A percentile compares a stretch with the other conserved stretches of the same genome.
These are phyloP conservation scores for Tenthredo amoena DNA, from an alignment of 2,888 invertebrate genomes.

Conservation along the genomic window DNA sequence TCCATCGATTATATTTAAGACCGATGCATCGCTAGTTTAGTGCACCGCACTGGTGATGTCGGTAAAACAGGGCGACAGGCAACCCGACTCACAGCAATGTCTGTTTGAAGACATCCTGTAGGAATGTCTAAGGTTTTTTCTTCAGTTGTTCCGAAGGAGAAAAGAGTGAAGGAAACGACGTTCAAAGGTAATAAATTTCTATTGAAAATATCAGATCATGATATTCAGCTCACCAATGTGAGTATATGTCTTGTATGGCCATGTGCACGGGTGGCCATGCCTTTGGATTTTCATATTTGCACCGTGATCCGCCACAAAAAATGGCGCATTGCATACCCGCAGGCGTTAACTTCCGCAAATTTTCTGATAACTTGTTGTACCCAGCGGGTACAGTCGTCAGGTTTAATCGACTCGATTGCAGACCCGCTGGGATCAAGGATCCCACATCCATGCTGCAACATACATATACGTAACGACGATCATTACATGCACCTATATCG, in stretches of 20 bases:
- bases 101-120: neutral
- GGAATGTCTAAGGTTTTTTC: neutral
- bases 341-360: constrained; percentile 83
- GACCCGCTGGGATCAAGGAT: constrained; percentile 73
- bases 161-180: neutral
- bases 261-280: constrained; percentile 82
- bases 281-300: constrained; percentile 88
- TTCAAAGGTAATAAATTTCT: neutral
- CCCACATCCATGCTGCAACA: constrained; percentile 69
- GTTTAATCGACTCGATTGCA: constrained; percentile 68
- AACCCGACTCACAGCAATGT: neutral
- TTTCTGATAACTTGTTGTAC: constrained; percentile 78
- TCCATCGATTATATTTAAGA: neutral
- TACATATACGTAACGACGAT: neutral
- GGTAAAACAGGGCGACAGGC: neutral
- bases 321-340: constrained; percentile 88
- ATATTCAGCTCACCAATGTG: constrained; percentile 86
- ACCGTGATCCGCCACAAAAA: constrained; percentile 91
- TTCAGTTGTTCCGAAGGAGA: neutral
- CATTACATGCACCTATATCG: neutral
- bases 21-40: neutral
- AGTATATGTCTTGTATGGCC: constrained; percentile 90
- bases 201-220: neutral
- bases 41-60: neutral
- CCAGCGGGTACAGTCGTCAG: constrained; percentile 68